Percentiles rank a stretch among this genome's conserved stretches.
Conservation (phyloP, 2,113 vertebrate genomes). For the Genyomyrus donnyi region DNA sequence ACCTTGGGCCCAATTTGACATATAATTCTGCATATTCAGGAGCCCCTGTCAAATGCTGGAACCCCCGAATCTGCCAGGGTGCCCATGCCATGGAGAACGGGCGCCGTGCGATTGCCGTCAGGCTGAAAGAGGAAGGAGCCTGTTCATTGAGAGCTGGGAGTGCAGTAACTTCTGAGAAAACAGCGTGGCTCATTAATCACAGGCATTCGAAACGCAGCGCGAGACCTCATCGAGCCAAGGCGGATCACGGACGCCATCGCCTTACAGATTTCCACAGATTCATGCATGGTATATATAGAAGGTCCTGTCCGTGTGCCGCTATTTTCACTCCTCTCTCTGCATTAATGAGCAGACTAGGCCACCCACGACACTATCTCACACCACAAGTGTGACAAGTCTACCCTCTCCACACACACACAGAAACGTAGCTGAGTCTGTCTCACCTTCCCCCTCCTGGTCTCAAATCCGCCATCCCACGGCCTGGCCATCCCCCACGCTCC, state of each 20-base stretch:
- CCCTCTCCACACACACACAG: slow-evolving; percentile 13
- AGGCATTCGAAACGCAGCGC: not conserved
- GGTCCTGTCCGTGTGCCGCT: slow-evolving; percentile 3
- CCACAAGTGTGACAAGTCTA: slow-evolving; percentile 25
- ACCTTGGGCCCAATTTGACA: not conserved
- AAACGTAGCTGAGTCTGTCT: slow-evolving; percentile 11
- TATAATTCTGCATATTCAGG: not conserved
- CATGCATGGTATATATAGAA: slow-evolving; percentile 15
- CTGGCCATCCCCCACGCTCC: slow-evolving; percentile 2
- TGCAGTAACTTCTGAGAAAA: not conserved
- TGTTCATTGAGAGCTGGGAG: not conserved
- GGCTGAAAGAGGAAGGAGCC: not conserved
- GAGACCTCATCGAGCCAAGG: not conserved
- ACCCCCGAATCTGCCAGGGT: not conserved
- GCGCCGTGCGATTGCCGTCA: not conserved
- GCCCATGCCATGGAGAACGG: not conserved
- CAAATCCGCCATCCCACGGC: slow-evolving; percentile 12
- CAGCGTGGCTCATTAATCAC: not conserved
- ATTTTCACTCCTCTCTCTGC: slow-evolving; percentile 17
- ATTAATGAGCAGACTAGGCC: slow-evolving; percentile 17
- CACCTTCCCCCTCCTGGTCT: slow-evolving; percentile 19
- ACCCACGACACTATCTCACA: slow-evolving; percentile 21
- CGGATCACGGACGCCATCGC: not conserved
- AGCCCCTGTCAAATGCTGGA: not conserved
- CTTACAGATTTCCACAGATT: slow-evolving; percentile 1